Conservation (phyloP, 2,797 vertebrate genomes). For the Oreochromis grahami region DNA sequence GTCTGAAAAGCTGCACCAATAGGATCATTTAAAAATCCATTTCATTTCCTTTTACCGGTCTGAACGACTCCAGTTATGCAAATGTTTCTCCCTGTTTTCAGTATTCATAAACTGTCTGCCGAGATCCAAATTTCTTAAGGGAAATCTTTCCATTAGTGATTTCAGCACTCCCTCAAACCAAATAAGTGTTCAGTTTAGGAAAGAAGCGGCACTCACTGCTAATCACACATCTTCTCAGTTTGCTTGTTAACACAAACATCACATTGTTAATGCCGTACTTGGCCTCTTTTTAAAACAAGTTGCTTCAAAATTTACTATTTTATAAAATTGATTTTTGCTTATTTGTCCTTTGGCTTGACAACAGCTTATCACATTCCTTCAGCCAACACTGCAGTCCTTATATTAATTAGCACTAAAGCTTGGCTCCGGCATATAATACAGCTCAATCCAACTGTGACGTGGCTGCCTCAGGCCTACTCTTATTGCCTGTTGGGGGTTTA, state of each 20-base stretch:
- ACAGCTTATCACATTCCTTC: not conserved
- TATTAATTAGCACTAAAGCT: constrained; percentile 2
- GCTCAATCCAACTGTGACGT: not conserved
- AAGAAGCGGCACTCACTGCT: not conserved
- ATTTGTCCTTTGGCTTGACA: constrained; percentile 2
- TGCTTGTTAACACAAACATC: not conserved
- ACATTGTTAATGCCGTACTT: not conserved
- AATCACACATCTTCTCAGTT: not conserved
- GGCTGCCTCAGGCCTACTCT: not conserved
- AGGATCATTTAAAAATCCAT: not conserved
- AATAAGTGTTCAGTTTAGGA: not conserved
- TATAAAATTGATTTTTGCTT: not conserved
- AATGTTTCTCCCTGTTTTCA: not conserved
- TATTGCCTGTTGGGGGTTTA: not conserved
- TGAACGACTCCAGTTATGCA: not conserved
- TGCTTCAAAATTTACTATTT: not conserved
- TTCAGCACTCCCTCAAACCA: not conserved
- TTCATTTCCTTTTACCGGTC: not conserved
- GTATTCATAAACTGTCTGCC: not conserved
- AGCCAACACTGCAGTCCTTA: not conserved
- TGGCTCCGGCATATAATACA: not conserved
- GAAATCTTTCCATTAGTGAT: not conserved
- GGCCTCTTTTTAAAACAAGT: not conserved
- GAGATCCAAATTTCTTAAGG: not conserved
- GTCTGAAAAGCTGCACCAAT: not conserved